Conservation (phyloP, 2,113 vertebrate species). For the Tragulus kanchil region DNA sequence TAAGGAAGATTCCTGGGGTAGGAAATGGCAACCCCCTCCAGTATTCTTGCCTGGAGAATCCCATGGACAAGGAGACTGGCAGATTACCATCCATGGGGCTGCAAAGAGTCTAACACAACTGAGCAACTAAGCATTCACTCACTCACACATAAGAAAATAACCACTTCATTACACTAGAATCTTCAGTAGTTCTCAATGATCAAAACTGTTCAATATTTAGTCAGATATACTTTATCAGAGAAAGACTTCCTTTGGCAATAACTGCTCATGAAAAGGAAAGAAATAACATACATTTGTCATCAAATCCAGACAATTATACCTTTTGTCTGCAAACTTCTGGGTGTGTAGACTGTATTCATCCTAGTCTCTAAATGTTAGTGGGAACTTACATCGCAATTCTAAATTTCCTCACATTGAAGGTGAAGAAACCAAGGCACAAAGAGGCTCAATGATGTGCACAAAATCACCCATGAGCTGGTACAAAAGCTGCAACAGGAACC, state of each 20-base stretch:
- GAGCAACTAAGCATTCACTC: not conserved
- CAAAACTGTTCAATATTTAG: not conserved
- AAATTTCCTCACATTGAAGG: not conserved
- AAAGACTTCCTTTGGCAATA: not conserved
- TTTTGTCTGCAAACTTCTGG: constrained; percentile 21
- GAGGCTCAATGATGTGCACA: not conserved
- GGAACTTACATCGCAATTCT: not conserved
- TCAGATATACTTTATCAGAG: not conserved
- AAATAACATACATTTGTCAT: constrained; percentile 11
- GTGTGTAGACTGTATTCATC: not conserved
- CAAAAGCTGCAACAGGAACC: not conserved
- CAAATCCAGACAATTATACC: not conserved
- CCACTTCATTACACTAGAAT: not conserved
- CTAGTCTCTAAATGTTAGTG: not conserved
- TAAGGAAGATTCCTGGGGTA: not conserved
- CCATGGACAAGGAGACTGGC: not conserved
- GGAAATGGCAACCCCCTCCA: not conserved
- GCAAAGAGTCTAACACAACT: not conserved
- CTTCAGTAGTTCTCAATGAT: not conserved
- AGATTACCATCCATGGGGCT: not conserved
- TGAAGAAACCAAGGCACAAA: not conserved
- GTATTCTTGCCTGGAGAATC: not conserved
- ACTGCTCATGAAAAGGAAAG: constrained; percentile 38
- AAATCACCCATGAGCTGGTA: not conserved
- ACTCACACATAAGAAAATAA: not conserved